Percentiles rank a stretch among this genome's conserved stretches.
phyloP scores from a whole-genome alignment of 2,113 vertebrate genomes.

The Anser brachyrhynchus region DNA sequence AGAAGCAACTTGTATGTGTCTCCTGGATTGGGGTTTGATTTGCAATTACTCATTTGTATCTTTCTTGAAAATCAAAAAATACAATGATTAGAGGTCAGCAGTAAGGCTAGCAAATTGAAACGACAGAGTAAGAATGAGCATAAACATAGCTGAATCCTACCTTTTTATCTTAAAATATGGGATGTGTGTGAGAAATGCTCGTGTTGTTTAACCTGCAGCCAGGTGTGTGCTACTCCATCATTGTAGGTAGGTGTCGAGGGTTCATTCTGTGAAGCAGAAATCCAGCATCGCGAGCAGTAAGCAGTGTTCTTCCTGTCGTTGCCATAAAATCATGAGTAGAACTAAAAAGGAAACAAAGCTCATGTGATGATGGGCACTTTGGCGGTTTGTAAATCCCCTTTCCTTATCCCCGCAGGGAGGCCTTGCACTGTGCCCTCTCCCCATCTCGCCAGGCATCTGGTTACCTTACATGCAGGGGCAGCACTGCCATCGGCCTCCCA shows the following conservation, averaged over 20 bases:
- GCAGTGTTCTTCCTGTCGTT: background rate
- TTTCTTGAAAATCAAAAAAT: background rate
- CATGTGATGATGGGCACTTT: background rate
- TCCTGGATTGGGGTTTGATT: background rate
- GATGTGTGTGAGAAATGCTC: background rate
- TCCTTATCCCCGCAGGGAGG: background rate
- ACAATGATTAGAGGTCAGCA: background rate
- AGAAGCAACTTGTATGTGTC: background rate
- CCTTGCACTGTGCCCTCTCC: background rate
- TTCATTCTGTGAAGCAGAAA: background rate
- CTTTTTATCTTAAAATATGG: background rate
- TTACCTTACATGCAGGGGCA: background rate
- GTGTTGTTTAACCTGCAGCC: background rate
- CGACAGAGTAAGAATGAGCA: background rate
- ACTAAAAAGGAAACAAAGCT: slow-evolving; percentile 10
- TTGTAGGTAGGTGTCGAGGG: background rate
- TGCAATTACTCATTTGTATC: background rate
- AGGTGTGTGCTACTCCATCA: background rate
- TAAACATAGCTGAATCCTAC: background rate
- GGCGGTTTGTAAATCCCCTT: slow-evolving; percentile 16
- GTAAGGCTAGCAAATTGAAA: background rate
- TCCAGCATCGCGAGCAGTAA: background rate
- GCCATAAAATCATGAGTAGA: background rate
- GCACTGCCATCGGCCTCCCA: background rate
- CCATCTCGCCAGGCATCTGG: background rate